phyloP scores from a whole-genome alignment of 2,888 invertebrate genomes.

The Phaedon cochleariae region DNA sequence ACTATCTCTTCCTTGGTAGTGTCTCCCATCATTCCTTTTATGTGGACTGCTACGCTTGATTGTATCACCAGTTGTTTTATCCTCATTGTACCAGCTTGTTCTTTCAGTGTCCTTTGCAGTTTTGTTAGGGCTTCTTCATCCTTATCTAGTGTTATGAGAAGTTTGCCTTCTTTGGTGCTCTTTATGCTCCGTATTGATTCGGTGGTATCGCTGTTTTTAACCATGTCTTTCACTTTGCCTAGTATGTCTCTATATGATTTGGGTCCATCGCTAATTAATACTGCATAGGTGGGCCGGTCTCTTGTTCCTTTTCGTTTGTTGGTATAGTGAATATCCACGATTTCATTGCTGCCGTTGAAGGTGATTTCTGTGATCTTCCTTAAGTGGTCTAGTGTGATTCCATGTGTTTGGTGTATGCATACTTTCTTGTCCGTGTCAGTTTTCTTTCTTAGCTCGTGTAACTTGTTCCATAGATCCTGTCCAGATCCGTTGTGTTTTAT shows the following conservation, averaged over 20 bases:
- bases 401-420: not conserved
- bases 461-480: not conserved
- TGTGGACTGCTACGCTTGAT: not conserved
- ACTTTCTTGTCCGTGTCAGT: not conserved
- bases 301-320: not conserved
- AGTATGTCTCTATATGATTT: conserved; percentile 10
- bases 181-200: not conserved
- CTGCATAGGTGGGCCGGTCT: not conserved
- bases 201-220: not conserved
- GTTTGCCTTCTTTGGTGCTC: conserved; percentile 8
- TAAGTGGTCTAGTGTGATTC: not conserved
- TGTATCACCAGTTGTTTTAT: not conserved
- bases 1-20: not conserved
- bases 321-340: no score
- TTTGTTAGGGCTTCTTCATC: no score
- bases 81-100: not conserved
- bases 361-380: not conserved
- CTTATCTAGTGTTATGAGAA: not conserved
- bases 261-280: conserved; percentile 3
- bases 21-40: not conserved
- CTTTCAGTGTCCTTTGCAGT: not conserved
- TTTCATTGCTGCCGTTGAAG: no score
- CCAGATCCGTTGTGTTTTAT: not conserved
- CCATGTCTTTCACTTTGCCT: conserved; percentile 6
- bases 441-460: conserved; percentile 3